Percentiles rank a stretch among this genome's conserved stretches.
Conservation (phyloP, 2,113 vertebrate genomes). For the Casuarius casuarius region DNA sequence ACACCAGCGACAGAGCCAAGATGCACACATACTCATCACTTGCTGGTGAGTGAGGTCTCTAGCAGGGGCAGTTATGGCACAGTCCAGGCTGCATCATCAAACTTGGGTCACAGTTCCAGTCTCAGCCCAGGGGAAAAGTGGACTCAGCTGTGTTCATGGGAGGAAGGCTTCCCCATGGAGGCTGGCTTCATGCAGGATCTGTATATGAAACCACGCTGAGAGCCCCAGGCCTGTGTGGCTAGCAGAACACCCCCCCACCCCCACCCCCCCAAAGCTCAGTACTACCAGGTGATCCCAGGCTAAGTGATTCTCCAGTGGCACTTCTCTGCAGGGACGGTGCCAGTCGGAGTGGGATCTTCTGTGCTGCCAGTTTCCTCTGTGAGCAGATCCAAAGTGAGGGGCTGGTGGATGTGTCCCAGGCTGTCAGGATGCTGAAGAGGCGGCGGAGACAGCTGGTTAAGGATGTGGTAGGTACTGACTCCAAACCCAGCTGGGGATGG, state of each 20-base stretch:
- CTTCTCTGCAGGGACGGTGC: slow-evolving; percentile 36
- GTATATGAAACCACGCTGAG: background rate
- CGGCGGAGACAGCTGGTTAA: slow-evolving; percentile 43
- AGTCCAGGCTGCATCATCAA: background rate
- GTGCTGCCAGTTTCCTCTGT: slow-evolving; percentile 60
- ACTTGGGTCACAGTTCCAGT: background rate
- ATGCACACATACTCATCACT: slow-evolving; percentile 5
- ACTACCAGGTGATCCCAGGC: background rate
- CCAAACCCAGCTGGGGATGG: background rate
- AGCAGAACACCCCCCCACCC: background rate
- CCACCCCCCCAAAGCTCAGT: background rate
- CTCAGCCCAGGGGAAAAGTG: background rate
- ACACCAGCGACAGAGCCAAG: background rate
- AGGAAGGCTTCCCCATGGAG: background rate
- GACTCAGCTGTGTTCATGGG: background rate
- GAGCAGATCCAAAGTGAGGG: slow-evolving; percentile 67
- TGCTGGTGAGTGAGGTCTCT: slow-evolving; percentile 59
- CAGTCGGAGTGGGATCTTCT: slow-evolving; percentile 62
- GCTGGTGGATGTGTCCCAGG: slow-evolving; percentile 67
- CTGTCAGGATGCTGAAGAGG: slow-evolving; percentile 53
- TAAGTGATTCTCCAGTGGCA: background rate
- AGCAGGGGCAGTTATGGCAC: background rate
- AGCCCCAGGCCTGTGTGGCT: background rate
- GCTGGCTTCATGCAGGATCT: too few species aligned
- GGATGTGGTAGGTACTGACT: slow-evolving; percentile 52